Base-by-base conservation (phyloP, 2,113 vertebrate genomes). In the Amphiprion percula region DNA sequence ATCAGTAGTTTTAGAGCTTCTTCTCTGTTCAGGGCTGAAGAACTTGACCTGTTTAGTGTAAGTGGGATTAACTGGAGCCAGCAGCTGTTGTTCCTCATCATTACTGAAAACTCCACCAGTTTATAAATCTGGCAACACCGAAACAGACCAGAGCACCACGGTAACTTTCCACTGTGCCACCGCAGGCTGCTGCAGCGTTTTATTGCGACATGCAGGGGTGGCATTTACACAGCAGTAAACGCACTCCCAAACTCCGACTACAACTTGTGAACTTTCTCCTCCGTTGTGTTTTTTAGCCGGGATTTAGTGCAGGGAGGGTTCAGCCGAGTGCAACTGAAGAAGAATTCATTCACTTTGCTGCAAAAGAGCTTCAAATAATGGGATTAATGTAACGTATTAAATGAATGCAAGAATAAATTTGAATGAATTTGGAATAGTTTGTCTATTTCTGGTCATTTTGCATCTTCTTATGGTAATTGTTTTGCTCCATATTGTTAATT, bases 201-300 rank as follows among this genome's bases (percentile, higher is more conserved):
- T 88, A 90, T 44, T 60, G 82, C 70, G 33, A 83, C 85, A 82
- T 74, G 73, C 79, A 70, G 88, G 66, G 85, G 78, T 87, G 86
- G 80, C 80, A 41, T 86, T 89, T 81, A 87, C 84, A 50, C 63
- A 10, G 82, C 77, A 52, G 79, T 87, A 87, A 88, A 88, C 67
- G 16, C 39, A 0, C 74, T 53, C 64, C 63, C 59, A 62, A 68
- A 66, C 62, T 77, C 66, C 53, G 59, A 70, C 49, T 28, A 49
- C 76, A 81, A 37, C 60, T 70, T 46, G 53, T 75, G 46, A 81
- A 81, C 28, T 76, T 41, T 85, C 49, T 77, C 49, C 4, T 52
- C 8, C n/a, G 4, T 46, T 61, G 23, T 21, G 49, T 49, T 56
- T 37, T 49, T 56, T 15, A 41, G 9, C 7, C 39, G 14, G 15